Evolutionary conservation across 2,797 vertebrate species (phyloP), one percentile per base, ranked within the genome.

Genomic region (Jordanella pulchra): DNA sequence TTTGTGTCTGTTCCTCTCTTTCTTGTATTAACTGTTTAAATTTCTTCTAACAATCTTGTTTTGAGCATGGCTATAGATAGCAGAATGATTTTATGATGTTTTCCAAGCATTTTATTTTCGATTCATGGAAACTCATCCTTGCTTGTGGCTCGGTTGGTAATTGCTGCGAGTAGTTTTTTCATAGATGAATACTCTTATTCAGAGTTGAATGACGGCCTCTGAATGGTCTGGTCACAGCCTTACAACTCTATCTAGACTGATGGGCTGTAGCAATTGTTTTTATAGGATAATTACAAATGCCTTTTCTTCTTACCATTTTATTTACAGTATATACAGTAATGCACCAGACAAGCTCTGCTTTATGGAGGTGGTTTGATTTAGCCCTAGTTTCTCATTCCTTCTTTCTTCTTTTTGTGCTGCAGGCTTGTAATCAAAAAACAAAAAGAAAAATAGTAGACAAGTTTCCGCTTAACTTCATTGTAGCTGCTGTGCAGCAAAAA

Each of bases 401-500:
- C 9, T 39, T 39, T 39, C 9, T 39, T 39, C 9, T 25, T 55
- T 69, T 65, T 61, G 2, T 66, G 13, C 18, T 28, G 3, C 30
- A n/a, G 17, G 14, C 39, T 23, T 44, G 28, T 23, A 54, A 28
- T 67, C 10, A 64, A 69, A 56, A 71, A 21, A 42, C 35, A 64
- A 44, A 2, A 63, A 21, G n/a, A 14, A 70, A 48, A n/a, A 42
- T 14, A 27, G 51, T 18, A 28, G n/a, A 10, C 0, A 78, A 55
- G 15, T 71, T 85, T 76, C 67, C 61, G 63, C 65, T 45, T n/a
- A 35, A 27, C 15, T 61, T 77, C 44, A 72, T 72, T 75, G 71
- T 30, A 79, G 55, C 54, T 21, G 28, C 64, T 50, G 73, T 50
- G 77, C 85, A 87, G 74, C 63, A 39, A 73, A 84, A 82, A 79